A percentile compares a stretch with the other conserved stretches of the same genome.
phyloP scores from a whole-genome alignment of 2,888 invertebrate species.

The Antheraea assamensis region DNA sequence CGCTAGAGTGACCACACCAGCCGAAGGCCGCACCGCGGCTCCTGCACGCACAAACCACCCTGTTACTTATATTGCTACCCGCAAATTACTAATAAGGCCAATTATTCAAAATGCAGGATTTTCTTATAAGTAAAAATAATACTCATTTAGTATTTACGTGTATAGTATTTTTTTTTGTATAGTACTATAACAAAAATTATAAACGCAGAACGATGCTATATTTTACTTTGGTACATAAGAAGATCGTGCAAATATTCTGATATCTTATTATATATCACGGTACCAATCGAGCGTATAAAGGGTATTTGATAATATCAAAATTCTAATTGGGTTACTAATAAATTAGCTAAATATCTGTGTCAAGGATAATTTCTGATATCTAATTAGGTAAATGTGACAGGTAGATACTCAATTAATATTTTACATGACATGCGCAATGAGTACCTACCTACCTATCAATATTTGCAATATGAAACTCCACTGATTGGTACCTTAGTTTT shows the following conservation, averaged over 20 bases:
- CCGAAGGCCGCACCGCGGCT: constrained; percentile 83
- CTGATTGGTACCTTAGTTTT: constrained; percentile 38
- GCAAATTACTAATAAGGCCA: constrained; percentile 7
- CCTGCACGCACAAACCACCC: constrained; percentile 81
- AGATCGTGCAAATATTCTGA: constrained; percentile 38
- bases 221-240: constrained; percentile 32
- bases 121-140: not conserved
- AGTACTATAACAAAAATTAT: not conserved
- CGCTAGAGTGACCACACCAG: constrained; percentile 83
- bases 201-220: not conserved
- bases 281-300: constrained; percentile 6
- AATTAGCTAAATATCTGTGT: constrained; percentile 13
- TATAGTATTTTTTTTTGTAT: too few species aligned
- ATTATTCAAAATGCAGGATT: constrained; percentile 17
- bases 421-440: constrained; percentile 1
- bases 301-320: not conserved
- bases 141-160: not conserved
- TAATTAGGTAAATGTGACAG: constrained; percentile 18
- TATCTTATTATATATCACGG: not conserved
- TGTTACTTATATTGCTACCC: constrained; percentile 55
- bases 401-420: constrained; percentile 16
- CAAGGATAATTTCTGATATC: constrained; percentile 15
- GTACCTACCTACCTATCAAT: constrained; percentile 7
- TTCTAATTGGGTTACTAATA: not conserved
- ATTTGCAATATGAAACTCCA: constrained; percentile 26